phyloP scores from a whole-genome alignment of 2,888 invertebrate species.

The Lepidocyrtoides sp. region DNA sequence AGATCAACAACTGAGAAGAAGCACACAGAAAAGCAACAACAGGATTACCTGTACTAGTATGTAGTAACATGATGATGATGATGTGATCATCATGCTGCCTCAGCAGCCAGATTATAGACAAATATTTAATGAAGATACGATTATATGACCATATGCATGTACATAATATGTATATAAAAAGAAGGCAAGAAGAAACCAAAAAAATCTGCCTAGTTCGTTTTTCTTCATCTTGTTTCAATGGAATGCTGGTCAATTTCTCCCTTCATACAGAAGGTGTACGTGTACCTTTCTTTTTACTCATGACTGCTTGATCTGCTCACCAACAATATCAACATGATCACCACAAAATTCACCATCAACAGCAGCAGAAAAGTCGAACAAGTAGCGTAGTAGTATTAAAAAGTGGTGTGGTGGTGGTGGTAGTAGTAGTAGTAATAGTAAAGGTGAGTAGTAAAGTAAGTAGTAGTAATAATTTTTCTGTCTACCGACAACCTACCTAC shows the following conservation, averaged over 20 bases:
- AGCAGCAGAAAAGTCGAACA: constrained; percentile 15
- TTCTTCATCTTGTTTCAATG: constrained; percentile 75
- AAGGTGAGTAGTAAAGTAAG: constrained; percentile 25
- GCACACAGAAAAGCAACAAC: constrained; percentile 43
- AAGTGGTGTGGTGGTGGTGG: not conserved
- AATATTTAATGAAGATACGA: constrained; percentile 76
- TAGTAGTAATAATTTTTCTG: constrained; percentile 52
- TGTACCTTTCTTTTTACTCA: constrained; percentile 72
- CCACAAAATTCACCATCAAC: not conserved
- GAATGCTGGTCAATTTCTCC: constrained; percentile 78
- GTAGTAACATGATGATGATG: constrained; percentile 4
- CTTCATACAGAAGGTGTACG: constrained; percentile 5
- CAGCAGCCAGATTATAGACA: constrained; percentile 63
- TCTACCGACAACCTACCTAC: constrained; percentile 65
- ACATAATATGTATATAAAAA: constrained; percentile 7
- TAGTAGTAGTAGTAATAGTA: constrained; percentile 4
- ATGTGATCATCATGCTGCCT: constrained; percentile 13
- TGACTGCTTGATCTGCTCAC: constrained; percentile 60
- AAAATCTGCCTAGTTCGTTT: constrained; percentile 37
- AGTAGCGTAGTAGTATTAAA: constrained; percentile 46
- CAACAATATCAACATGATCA: not conserved
- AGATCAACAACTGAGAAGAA: constrained; percentile 67
- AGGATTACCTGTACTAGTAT: constrained; percentile 64
- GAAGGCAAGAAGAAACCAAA: constrained; percentile 38
- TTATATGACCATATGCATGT: constrained; percentile 49